Conservation (phyloP, 2,113 vertebrate genomes). For the Lonchura striata region DNA sequence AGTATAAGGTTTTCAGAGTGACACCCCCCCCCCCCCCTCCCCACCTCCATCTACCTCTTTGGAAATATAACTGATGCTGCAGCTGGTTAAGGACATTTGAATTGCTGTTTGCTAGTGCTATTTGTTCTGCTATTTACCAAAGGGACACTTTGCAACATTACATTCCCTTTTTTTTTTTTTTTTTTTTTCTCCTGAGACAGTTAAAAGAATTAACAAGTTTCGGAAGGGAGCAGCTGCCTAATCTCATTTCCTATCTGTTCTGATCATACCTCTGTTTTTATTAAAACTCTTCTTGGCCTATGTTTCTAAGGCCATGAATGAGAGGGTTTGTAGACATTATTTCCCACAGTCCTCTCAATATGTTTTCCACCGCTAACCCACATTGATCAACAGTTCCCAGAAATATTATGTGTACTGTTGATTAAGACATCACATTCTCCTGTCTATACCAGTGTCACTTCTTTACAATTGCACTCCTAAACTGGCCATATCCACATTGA, state of each 20-base stretch:
- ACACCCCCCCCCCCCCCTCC: no score
- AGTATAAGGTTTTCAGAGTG: background rate
- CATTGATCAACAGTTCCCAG: background rate
- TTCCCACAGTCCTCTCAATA: background rate
- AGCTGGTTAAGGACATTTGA: background rate
- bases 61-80: background rate
- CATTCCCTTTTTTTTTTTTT: background rate
- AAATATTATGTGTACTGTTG: constrained; percentile 9
- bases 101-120: background rate
- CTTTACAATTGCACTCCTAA: constrained; percentile 4
- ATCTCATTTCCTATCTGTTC: background rate
- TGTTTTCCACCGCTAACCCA: background rate
- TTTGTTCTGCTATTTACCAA: background rate
- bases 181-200: background rate
- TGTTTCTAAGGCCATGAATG: background rate
- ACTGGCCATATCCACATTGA: constrained; percentile 24
- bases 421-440: constrained; percentile 48
- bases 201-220: background rate
- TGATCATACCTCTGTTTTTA: background rate
- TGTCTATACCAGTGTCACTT: constrained; percentile 19
- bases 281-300: background rate
- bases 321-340: background rate
- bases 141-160: background rate
- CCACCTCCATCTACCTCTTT: background rate
- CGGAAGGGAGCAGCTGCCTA: background rate